Percentiles rank a stretch among this genome's conserved stretches.
phyloP scores from a whole-genome alignment of 2,113 vertebrate genomes.

The Megaceryle torquata region DNA sequence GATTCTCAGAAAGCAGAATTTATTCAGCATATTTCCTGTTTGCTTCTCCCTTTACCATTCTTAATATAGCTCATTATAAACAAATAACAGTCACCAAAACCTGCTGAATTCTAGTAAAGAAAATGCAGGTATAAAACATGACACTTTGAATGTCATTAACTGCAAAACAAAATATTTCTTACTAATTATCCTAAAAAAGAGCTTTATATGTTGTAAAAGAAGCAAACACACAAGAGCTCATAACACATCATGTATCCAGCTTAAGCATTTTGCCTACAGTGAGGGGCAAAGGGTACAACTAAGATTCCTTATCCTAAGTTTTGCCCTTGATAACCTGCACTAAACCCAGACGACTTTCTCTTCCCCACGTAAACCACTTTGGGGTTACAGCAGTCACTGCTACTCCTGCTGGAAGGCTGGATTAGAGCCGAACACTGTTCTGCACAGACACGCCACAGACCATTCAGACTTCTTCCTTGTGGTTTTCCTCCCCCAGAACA shows the following conservation, averaged over 20 bases:
- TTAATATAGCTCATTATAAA: neutral
- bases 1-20: neutral
- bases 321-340: neutral
- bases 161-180: neutral
- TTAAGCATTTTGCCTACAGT: neutral
- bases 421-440: neutral
- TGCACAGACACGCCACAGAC: neutral
- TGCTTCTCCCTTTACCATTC: neutral
- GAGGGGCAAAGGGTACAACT: neutral
- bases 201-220: neutral
- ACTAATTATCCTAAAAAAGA: neutral
- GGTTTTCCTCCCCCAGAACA: neutral
- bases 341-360: neutral
- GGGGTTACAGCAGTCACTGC: neutral
- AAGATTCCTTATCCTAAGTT: neutral
- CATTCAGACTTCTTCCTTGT: neutral
- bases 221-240: neutral
- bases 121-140: neutral
- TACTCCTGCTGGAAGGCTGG: neutral
- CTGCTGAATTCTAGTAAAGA: neutral
- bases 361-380: neutral
- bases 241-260: neutral
- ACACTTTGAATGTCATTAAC: neutral
- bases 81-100: neutral
- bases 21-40: neutral